These are phyloP conservation scores for Choreutis nemorana DNA, from an alignment of 2,888 invertebrate species.

Conservation along the genomic window DNA sequence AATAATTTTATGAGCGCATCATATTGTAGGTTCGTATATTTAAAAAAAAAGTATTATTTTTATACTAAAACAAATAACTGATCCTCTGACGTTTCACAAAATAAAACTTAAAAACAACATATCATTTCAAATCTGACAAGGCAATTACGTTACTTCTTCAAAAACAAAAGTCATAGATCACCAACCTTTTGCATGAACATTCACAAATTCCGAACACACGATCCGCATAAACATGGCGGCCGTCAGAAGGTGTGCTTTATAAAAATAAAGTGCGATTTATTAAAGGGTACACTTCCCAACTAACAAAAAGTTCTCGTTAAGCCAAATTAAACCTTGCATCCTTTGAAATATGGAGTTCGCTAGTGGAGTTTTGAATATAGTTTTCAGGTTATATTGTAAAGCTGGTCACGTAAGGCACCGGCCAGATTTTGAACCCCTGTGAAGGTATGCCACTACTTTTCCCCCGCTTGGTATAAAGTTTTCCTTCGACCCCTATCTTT, in stretches of 20 bases:
- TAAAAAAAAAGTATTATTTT: too few species aligned
- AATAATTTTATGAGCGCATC: too few species aligned
- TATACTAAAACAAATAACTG: too few species aligned
- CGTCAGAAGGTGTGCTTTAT: slow-evolving; percentile 52
- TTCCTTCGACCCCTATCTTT: slow-evolving; percentile 21
- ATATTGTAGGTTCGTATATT: too few species aligned
- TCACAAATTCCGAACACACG: slow-evolving; percentile 43
- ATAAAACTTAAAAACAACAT: too few species aligned
- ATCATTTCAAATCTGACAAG: too few species aligned
- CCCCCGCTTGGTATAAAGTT: slow-evolving; percentile 47
- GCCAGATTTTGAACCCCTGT: slow-evolving; percentile 45
- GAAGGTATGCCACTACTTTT: slow-evolving; percentile 29
- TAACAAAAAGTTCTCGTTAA: too few species aligned
- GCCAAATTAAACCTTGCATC: too few species aligned
- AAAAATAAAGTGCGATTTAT: slow-evolving; percentile 60
- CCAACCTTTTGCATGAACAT: slow-evolving; percentile 17
- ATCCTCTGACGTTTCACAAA: too few species aligned
- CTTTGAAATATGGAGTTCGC: too few species aligned
- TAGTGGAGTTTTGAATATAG: too few species aligned
- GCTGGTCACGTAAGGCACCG: slow-evolving; percentile 39
- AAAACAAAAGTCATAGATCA: slow-evolving; percentile 16
- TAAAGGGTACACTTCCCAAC: slow-evolving; percentile 34
- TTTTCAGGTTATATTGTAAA: slow-evolving; percentile 13
- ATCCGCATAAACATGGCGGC: slow-evolving; percentile 44
- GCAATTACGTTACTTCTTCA: not conserved